These are phyloP conservation scores for Lasioglossum baleicum DNA, from an alignment of 1,140 invertebrate genomes.

Conservation along the genomic window DNA sequence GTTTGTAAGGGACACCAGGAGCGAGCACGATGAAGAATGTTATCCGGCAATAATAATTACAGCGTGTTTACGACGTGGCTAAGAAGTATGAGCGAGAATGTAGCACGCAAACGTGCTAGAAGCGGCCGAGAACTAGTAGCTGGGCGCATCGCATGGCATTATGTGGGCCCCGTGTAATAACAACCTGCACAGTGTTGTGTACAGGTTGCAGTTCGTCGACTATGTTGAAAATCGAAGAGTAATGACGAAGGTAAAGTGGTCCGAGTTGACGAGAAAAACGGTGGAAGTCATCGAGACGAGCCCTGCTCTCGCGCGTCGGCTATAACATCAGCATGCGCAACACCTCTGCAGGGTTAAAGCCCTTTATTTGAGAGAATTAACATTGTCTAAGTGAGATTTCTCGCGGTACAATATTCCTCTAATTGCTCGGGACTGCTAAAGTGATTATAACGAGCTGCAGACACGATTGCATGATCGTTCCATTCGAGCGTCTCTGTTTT, in stretches of 20 bases:
- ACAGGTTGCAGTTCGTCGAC: background rate
- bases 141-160: slow-evolving; percentile 1
- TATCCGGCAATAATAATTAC: slow-evolving; percentile 38
- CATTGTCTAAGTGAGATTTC: too few relatives aligned
- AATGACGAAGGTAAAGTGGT: background rate
- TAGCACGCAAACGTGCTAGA: slow-evolving; percentile 25
- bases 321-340: background rate
- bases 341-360: background rate
- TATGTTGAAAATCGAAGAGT: slow-evolving; percentile 37
- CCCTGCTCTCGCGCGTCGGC: background rate
- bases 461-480: too few relatives aligned
- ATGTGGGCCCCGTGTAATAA: slow-evolving; percentile 21
- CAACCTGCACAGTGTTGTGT: slow-evolving; percentile 7
- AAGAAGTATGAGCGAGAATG: background rate
- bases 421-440: too few relatives aligned
- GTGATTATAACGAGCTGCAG: too few relatives aligned
- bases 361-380: too few relatives aligned
- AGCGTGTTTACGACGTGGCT: slow-evolving; percentile 37
- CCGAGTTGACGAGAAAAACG: background rate
- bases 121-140: background rate
- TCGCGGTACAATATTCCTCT: too few relatives aligned
- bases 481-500: too few relatives aligned
- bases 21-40: slow-evolving; percentile 24
- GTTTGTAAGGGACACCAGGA: slow-evolving; percentile 18
- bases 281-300: slow-evolving; percentile 13